Base-by-base conservation (phyloP, 2,113 vertebrate genomes). In the Cephalopterus ornatus region DNA sequence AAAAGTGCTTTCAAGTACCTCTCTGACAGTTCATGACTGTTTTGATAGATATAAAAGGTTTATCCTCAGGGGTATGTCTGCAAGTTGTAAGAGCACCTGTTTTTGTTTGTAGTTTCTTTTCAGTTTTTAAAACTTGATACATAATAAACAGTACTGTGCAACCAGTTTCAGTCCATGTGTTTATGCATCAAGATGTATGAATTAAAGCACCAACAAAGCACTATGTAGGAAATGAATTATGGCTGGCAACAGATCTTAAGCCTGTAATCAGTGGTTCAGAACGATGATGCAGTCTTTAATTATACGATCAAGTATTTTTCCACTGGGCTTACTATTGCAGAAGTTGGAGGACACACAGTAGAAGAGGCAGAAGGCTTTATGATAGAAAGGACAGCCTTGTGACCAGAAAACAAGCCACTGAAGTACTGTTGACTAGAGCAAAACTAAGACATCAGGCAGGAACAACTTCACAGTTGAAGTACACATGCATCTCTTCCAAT, bases 211-310 rank as follows among this genome's bases (percentile, higher is more conserved):
- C 30, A 84, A 83, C 73, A 90, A 90, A 80, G 37, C n/a, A 52
- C 55, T 49, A 7, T n/a, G 63, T 75, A 94, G 78, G 82, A 90
- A 96, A 86, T 5, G 90, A 92, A 90, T 73, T 91, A 92, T 28
- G 35, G 65, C 26, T 92, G 84, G 52, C 65, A 84, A 81, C 28
- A 88, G 72, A 91, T 49, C 44, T 14, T 59, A 88, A 75, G 65
- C 41, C n/a, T 72, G 61, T 90, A 92, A 90, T 78, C 96, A 92
- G 61, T 37, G 79, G 65, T 88, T 94, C 76, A 91, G 76, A 95
- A 95, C 50, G 91, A 71, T 30, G 56, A 72, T 35, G 63, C 35
- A 77, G 73, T 33, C 90, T 81, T 94, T 94, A 95, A 91, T 93
- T 92, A 91, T 27, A 75, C 0, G 12, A 68, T 70, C 73, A 71